Evolutionary conservation across 1,140 invertebrate species (phyloP), one percentile per base, ranked within the genome.

Genomic region (Aphaenogaster ashmeadi): DNA sequence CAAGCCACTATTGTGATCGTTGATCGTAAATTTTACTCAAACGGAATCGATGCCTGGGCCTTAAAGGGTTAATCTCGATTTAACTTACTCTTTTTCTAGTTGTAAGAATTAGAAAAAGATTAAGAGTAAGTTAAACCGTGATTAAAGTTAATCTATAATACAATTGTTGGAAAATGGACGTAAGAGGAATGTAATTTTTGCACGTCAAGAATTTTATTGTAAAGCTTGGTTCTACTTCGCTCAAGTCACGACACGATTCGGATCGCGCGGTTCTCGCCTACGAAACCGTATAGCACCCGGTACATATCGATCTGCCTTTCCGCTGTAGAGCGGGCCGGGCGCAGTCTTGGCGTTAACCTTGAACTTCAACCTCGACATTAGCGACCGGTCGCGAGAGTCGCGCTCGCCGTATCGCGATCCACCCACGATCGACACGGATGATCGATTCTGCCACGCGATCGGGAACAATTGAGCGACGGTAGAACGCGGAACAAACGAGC

Each of bases 261-360:
- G 36, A 75, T 33, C 67, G 50, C 15, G 50, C 38, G 50, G 9
- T 33, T n/a, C 41, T 56, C 69, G 38, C 7, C 33, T 27, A 50
- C 15, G 56, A 75, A 75, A 52, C 58, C 47, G 0, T 64, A n/a
- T 33, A 38, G 33, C 80, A 89, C 88, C 72, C 81, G 74, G 56
- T 88, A 36, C 41, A 74, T 91, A 92, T 92, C 89, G 91, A 92
- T 91, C 81, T 78, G 89, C 44, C 84, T 92, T 91, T 60, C 21
- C 87, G 78, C 60, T 75, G 54, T 90, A 88, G 89, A 80, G 66
- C 84, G 9, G 54, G 58, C 64, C 87, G 79, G 84, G 62, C 87
- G 62, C 78, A 87, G 87, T 87, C 77, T 90, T 87, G 91, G n/a
- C 69, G 83, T 77, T 90, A 90, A 87, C 91, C 91, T 92, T 92